These are phyloP conservation scores for Drosophila quinaria DNA, from an alignment of 2,888 invertebrate species.

Conservation along the genomic window DNA sequence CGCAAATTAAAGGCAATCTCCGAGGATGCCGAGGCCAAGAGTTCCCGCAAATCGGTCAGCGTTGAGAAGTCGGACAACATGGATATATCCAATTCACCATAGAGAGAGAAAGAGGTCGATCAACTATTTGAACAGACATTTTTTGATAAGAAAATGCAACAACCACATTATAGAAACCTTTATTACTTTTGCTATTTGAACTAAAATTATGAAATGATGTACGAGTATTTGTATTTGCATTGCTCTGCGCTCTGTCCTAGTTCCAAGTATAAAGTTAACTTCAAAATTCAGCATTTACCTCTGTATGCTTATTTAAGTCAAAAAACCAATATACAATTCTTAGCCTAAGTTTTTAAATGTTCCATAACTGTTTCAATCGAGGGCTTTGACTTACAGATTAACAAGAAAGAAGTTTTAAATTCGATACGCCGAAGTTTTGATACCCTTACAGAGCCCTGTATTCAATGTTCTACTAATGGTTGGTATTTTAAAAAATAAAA, in stretches of 20 bases:
- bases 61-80: constrained; percentile 89
- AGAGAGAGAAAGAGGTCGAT: constrained; percentile 80
- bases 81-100: constrained; percentile 93
- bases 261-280: constrained; percentile 43
- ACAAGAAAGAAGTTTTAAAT: no score
- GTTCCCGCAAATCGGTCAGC: constrained; percentile 86
- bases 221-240: constrained; percentile 25
- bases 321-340: constrained; percentile 29
- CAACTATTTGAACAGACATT: constrained; percentile 1
- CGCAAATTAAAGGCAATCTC: constrained; percentile 84
- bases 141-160: constrained; percentile 31
- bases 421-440: neutral
- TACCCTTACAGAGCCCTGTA: neutral
- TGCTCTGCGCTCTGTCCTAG: constrained; percentile 31
- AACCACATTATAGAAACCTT: constrained; percentile 13
- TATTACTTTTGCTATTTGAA: constrained; percentile 35
- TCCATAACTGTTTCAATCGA: constrained; percentile 22
- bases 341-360: constrained; percentile 27
- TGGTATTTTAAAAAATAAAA: neutral
- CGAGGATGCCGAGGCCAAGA: constrained; percentile 82
- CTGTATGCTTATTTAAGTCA: constrained; percentile 36
- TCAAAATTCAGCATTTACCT: constrained; percentile 32
- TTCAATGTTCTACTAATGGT: neutral
- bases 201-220: constrained; percentile 1
- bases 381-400: neutral